Percentiles rank a stretch among this genome's conserved stretches.
These are phyloP conservation scores for Trissolcus basalis DNA, from an alignment of 1,140 invertebrate genomes.

Conservation along the genomic window DNA sequence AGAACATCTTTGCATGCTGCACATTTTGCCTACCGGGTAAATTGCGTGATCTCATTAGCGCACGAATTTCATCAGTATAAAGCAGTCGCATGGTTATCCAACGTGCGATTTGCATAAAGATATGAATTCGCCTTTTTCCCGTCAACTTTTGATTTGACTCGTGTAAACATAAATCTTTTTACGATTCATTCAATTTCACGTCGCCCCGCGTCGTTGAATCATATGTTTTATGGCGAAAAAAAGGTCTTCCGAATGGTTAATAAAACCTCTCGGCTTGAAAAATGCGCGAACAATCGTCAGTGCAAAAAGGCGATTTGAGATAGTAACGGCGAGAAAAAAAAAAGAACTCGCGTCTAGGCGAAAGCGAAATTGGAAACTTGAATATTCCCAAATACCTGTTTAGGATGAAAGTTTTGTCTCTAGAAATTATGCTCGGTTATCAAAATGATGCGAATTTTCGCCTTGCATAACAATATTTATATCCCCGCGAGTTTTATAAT, in stretches of 20 bases:
- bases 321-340: conserved; percentile 16
- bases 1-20: background rate
- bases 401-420: conserved; percentile 36
- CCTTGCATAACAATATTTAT: conserved; percentile 23
- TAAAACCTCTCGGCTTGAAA: too few relatives aligned
- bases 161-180: too few relatives aligned
- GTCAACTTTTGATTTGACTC: background rate
- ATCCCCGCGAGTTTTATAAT: conserved; percentile 1
- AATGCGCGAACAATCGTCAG: too few relatives aligned
- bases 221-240: too few relatives aligned
- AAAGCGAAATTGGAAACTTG: conserved; percentile 40
- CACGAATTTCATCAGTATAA: conserved; percentile 10
- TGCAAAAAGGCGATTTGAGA: too few relatives aligned
- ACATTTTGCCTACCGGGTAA: background rate
- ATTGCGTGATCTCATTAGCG: conserved; percentile 13
- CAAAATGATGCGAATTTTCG: conserved; percentile 38
- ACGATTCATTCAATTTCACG: too few relatives aligned
- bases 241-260: too few relatives aligned
- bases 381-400: conserved; percentile 31
- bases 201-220: too few relatives aligned
- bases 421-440: conserved; percentile 30
- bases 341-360: conserved; percentile 15
- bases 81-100: background rate
- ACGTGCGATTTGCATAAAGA: background rate
- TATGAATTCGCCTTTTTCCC: background rate